Conservation (phyloP, 2,888 invertebrate genomes). For the Platypus cylindrus region DNA sequence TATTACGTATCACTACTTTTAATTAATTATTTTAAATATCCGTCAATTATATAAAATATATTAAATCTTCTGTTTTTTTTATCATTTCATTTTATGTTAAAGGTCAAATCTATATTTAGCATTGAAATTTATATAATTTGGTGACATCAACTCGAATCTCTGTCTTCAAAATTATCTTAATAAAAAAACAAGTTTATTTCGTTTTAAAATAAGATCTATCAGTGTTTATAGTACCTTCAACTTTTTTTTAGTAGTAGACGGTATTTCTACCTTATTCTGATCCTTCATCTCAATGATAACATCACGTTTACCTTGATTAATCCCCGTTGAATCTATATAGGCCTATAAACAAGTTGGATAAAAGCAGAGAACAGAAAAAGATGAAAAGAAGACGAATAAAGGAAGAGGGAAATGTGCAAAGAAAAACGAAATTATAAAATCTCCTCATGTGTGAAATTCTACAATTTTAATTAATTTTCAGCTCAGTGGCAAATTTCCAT, state of each 20-base stretch:
- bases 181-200: too few relatives aligned
- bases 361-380: conserved; percentile 3
- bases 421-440: conserved; percentile 3
- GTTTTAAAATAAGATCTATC: too few relatives aligned
- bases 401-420: conserved; percentile 5
- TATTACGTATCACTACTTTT: too few relatives aligned
- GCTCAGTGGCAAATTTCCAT: too few relatives aligned
- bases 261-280: conserved; percentile 1
- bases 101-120: too few relatives aligned
- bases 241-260: conserved; percentile 1
- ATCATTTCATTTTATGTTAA: too few relatives aligned
- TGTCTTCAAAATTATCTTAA: too few relatives aligned
- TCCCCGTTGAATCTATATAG: conserved; percentile 28
- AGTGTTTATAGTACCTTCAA: conserved; percentile 2
- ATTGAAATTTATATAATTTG: too few relatives aligned
- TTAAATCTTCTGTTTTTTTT: neutral
- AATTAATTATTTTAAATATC: too few relatives aligned
- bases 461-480: too few relatives aligned
- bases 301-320: conserved; percentile 26
- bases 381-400: conserved; percentile 2
- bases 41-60: too few relatives aligned
- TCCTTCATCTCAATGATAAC: conserved; percentile 33
- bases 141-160: too few relatives aligned
- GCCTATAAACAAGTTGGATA: conserved; percentile 30
- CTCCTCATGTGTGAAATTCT: neutral